These are phyloP conservation scores for Zoanthus solanderi DNA, from an alignment of 92 coral and sea anemone species.

Conservation along the genomic window DNA sequence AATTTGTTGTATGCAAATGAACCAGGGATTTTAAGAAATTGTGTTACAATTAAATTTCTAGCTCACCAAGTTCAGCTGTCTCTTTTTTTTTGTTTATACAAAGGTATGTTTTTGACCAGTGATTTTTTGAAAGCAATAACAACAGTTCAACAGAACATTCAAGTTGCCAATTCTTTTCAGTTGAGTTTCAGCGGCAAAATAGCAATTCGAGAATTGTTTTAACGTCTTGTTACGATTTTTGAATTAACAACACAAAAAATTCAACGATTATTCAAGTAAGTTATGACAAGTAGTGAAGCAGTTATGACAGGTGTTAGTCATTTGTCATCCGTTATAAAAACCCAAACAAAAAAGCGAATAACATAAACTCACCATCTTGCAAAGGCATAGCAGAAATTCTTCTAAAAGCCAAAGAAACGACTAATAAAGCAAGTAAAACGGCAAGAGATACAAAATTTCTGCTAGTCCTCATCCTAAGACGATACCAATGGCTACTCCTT, in stretches of 20 bases:
- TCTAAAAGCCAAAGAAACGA: constrained; percentile 30
- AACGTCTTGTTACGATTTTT: not conserved
- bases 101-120: constrained; percentile 14
- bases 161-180: not conserved
- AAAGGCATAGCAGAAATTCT: constrained; percentile 36
- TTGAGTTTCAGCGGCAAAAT: not conserved
- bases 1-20: not conserved
- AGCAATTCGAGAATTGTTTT: not conserved
- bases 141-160: not conserved
- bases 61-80: not conserved
- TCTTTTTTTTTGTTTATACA: constrained; percentile 11
- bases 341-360: not conserved
- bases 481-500: not conserved
- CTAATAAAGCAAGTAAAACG: not conserved
- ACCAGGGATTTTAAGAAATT: not conserved
- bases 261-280: not conserved
- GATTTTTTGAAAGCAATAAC: constrained; percentile 15
- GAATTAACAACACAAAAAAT: not conserved
- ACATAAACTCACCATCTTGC: constrained; percentile 29
- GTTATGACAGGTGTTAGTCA: not conserved
- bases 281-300: not conserved
- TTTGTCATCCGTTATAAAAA: constrained; percentile 19
- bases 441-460: not conserved
- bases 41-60: not conserved
- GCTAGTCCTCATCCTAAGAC: constrained; percentile 1